A percentile compares a stretch with the other conserved stretches of the same genome.
phyloP scores from a whole-genome alignment of 2,888 invertebrate genomes.

The Nasonovia ribisnigri region DNA sequence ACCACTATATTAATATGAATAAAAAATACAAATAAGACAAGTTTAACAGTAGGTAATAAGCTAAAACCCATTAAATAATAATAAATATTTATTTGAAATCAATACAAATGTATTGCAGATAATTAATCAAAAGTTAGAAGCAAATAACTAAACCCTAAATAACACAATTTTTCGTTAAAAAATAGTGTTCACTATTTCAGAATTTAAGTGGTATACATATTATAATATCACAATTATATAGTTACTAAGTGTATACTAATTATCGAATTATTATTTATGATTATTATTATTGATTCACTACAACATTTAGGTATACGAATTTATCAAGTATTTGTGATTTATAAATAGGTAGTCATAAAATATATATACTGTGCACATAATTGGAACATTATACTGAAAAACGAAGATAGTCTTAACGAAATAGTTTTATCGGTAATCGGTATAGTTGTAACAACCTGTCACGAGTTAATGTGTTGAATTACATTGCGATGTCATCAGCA shows the following conservation, averaged over 20 bases:
- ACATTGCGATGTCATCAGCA: slow-evolving; percentile 15
- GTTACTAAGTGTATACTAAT: neutral
- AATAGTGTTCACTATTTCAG: neutral
- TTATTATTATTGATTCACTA: neutral
- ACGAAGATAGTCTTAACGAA: neutral
- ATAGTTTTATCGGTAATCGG: neutral
- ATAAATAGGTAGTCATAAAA: neutral
- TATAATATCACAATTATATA: too few relatives aligned
- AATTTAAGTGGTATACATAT: neutral
- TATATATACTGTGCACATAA: neutral
- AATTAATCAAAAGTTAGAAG: too few relatives aligned
- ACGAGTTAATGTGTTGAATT: neutral
- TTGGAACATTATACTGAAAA: neutral
- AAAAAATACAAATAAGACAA: neutral
- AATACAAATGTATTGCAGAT: too few relatives aligned
- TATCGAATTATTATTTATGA: neutral
- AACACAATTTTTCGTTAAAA: too few relatives aligned
- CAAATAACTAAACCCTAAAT: too few relatives aligned
- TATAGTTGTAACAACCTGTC: neutral
- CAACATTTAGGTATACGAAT: neutral
- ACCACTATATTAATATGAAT: neutral
- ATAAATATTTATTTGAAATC: too few relatives aligned
- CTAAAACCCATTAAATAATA: too few relatives aligned
- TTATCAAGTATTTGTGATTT: neutral
- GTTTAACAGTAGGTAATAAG: too few relatives aligned